These are phyloP conservation scores for Uropsilus gracilis DNA, from an alignment of 2,113 vertebrate genomes.

Conservation along the genomic window DNA sequence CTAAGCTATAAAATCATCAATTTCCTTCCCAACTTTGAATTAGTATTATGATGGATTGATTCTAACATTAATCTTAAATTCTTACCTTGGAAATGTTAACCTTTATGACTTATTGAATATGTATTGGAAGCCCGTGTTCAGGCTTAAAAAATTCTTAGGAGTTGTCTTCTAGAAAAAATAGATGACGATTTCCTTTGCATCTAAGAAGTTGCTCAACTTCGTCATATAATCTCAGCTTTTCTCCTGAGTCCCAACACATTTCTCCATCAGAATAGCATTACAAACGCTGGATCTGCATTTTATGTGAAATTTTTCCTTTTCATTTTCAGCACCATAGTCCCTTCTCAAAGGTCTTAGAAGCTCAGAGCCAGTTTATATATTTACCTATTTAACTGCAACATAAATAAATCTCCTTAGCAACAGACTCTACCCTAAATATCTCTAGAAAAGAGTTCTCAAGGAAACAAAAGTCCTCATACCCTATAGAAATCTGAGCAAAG, in stretches of 20 bases:
- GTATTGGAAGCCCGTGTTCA: neutral
- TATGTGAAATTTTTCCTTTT: neutral
- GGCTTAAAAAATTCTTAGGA: conserved; percentile 50
- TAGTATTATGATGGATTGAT: conserved; percentile 19
- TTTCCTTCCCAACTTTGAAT: neutral
- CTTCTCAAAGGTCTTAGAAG: neutral
- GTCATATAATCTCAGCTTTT: neutral
- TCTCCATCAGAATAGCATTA: neutral
- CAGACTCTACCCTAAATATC: neutral
- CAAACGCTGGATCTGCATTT: neutral
- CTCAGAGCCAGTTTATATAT: neutral
- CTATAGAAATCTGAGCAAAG: conserved; percentile 34
- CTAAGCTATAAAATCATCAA: conserved; percentile 8
- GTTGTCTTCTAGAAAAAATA: conserved; percentile 2
- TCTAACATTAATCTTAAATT: neutral
- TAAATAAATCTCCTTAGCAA: conserved; percentile 37
- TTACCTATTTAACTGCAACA: conserved; percentile 33
- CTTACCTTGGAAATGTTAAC: neutral
- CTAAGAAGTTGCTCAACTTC: neutral
- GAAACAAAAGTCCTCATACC: conserved; percentile 35
- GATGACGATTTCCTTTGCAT: neutral
- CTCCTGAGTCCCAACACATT: conserved; percentile 5
- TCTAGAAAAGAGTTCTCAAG: conserved; percentile 28
- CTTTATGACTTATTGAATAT: neutral
- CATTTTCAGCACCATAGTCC: neutral